Evolutionary conservation across 2,113 vertebrate genomes (phyloP), one percentile per base, ranked within the genome.

Genomic region (Tachysurus fulvidraco): DNA sequence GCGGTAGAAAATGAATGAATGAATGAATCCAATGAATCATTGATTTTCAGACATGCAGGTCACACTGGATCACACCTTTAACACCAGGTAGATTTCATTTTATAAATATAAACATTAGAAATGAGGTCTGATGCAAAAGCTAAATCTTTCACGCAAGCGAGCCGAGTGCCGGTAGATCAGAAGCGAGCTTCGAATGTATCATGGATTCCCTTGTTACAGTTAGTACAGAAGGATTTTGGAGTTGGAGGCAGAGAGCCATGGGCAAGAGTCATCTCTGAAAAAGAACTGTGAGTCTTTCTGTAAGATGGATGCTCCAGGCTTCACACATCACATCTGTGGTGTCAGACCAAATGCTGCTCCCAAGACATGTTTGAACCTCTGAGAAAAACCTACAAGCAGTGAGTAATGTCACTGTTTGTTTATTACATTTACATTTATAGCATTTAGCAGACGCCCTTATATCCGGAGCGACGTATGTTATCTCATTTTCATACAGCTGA

Each of bases 271-370:
- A 41, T 67, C n/a, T 65, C 67, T 64, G 11, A 79, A 50, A 65
- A 41, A 36, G 46, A 67, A 67, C 74, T 3, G 74, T 41, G 50
- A 79, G 36, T 60, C 60, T 79, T 85, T 65, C 44, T 50, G n/a
- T 50, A 77, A 85, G 74, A 85, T 28, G 41, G 62, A 77, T 77
- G 84, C 46, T 67, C 1, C n/a, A 55, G 28, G 46, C n/a, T 2
- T 36, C 25, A 25, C 41, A 78, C 44, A 64, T 44, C 65, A 83
- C 28, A 73, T n/a, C 64, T 55, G 82, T 50, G 25, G 52, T 19
- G 10, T 83, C 23, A 50, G 52, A 85, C 41, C 84, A 67, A 65
- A 84, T 23, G 21, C 59, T 52, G 59, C 60, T 52, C n/a, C 46
- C 1, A 1, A 54, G 60, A 79, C 19, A 16, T 3, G 30, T 62